A percentile compares a stretch with the other conserved stretches of the same genome.
Conservation (phyloP, 1,140 invertebrate genomes). For the Planococcus citri region DNA sequence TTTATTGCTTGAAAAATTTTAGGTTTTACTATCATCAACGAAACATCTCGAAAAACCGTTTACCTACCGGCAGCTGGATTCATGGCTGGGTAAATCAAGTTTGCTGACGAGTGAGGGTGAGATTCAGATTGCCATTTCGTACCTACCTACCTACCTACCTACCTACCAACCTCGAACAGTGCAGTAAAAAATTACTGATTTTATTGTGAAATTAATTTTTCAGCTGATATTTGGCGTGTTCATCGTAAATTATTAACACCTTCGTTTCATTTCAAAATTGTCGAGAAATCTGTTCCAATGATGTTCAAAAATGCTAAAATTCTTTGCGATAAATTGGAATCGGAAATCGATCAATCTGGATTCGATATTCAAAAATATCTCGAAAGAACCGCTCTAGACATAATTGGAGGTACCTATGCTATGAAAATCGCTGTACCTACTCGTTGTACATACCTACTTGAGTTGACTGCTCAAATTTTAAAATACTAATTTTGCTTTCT, state of each 20-base stretch:
- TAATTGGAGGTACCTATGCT: conserved; percentile 53
- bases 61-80: not conserved
- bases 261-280: not conserved
- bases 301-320: not conserved
- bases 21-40: not conserved
- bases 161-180: no score
- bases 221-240: not conserved
- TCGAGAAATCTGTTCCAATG: not conserved
- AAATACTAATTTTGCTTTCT: not conserved
- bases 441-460: no score
- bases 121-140: no score
- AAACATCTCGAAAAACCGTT: not conserved
- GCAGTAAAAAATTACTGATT: no score
- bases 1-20: not conserved
- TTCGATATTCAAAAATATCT: conserved; percentile 44
- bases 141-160: no score
- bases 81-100: not conserved
- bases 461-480: no score
- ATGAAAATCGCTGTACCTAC: no score
- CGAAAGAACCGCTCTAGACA: conserved; percentile 46
- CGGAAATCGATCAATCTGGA: conserved; percentile 30
- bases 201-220: not conserved
- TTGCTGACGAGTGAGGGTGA: not conserved
- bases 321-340: conserved; percentile 31
- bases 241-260: conserved; percentile 2